Evolutionary conservation across 2,113 vertebrate species (phyloP), one percentile per base, ranked within the genome.

Genomic region (Macquaria australasica): DNA sequence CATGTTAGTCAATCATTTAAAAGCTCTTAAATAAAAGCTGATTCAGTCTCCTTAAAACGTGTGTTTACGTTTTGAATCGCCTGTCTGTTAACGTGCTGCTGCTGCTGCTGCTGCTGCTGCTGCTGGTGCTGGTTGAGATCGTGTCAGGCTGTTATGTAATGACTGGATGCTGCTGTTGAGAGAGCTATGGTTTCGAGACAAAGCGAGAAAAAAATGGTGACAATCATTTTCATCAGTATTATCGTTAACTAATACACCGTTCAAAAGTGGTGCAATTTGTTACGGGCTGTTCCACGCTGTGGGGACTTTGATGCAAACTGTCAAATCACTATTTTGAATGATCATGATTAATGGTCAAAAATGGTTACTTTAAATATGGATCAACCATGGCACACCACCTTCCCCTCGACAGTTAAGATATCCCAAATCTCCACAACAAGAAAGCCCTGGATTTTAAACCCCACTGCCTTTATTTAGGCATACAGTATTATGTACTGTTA

Each of bases 141-240:
- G 39, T 31, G 15, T 79, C 55, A 63, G 55, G 15, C 25, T 66
- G 75, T 85, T 70, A 9, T 68, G 80, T 64, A 69, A 90, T 89
- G 83, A 88, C 83, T 88, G 60, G 60, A 31, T 39, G 8, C 4
- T 31, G 66, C 12, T 48, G 34, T 53, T 51, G 41, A 83, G n/a
- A 77, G 56, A 7, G 37, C 55, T 59, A 3, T 28, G 63, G 60
- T 79, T 89, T 83, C 20, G 28, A 21, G 7, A 16, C 15, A 31
- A 25, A 50, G 25, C 62, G 82, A 73, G 77, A 87, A 83, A 73
- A 68, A 79, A 74, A 51, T 18, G 1, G 51, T 50, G 18, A 21
- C 6, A 20, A 50, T 64, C 16, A 37, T 62, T 74, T 39, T 79
- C 41, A 51, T 16, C 11, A 78, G 67, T 56, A 23, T 31, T 28